Evolutionary conservation across 2,113 vertebrate genomes (phyloP), one percentile per base, ranked within the genome.

Genomic region (Pelusios castaneus): DNA sequence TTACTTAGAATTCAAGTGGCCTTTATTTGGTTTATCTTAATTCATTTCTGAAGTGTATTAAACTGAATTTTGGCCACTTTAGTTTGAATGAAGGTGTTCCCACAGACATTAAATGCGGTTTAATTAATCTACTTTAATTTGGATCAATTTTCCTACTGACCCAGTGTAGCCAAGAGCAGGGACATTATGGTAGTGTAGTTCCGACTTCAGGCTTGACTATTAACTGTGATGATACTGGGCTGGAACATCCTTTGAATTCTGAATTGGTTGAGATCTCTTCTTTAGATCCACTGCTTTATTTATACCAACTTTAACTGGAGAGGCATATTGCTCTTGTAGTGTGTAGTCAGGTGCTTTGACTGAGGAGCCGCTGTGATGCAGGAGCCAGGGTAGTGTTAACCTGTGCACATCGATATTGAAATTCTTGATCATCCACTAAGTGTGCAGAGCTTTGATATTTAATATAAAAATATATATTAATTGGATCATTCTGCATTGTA

Each of bases 301-400:
- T 45, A 84, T 58, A 54, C 10, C 7, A 77, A 43, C n/a, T 0
- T 0, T 51, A 43, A 27, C 10, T 82, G 76, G 11, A 43, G 55
- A 6, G 45, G 5, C 25, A 38, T 51, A 31, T n/a, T 25, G 0
- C 0, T 29, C 43, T 24, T 86, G n/a, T 24, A 10, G 41, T n/a
- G 49, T 49, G 78, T 56, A 73, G 45, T 45, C 16, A 78, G 34
- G 78, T 85, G 12, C 22, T 56, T 45, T 56, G 24, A 10, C 45
- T 76, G 73, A 76, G 73, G 73, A 45, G 73, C 24, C 38, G 41
- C 11, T 6, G 24, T 45, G 73, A 41, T 25, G 25, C 38, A 76
- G 25, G 4, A 16, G 24, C 14, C 8, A 6, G 25, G 24, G 12
- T 29, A 13, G 43, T 25, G 25, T 45, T 76, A 14, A 45, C 25